Base-by-base conservation (phyloP, 2,113 vertebrate genomes). In the Eubucco bourcierii region DNA sequence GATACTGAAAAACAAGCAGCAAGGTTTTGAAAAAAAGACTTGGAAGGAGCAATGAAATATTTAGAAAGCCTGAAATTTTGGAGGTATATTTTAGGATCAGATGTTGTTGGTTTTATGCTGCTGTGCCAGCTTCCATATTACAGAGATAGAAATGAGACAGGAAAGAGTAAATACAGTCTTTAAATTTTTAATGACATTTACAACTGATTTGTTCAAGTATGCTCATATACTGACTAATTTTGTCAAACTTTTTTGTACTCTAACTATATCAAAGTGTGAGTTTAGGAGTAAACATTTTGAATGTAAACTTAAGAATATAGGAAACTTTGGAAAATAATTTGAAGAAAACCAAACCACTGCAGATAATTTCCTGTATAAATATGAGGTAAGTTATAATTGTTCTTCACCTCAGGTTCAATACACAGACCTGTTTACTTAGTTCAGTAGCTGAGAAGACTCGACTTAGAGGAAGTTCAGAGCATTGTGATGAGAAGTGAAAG, bases 101-200 rank as follows among this genome's bases (percentile, higher is more conserved):
- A 87, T 95, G n/a, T 73, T 64, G 33, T 55, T 92, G 46, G 34
- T 12, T 95, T 88, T 88, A 58, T 79, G 55, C 52, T 88, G 39
- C 34, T 92, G 78, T 88, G 86, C 93, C 94, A 94, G 81, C 64
- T 91, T 82, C 71, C 14, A 12, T 61, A 92, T 89, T 84, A 87
- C 50, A 72, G 23, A 64, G 68, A 18, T 58, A 87, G 58, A 92
- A 93, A 68, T 72, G 71, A 92, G 68, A 77, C 4, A 47, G 13
- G 11, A 20, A n/a, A 56, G 53, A 8, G 10, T 67, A 76, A 83
- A 59, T 33, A 16, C 27, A 12, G 3, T 29, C 37, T 58, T 78
- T 27, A 71, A 61, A 61, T 3, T 0, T 80, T 44, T 65, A 88
- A 79, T 81, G 39, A 41, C 68, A 28, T 64, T 65, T 80, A 74